These are phyloP conservation scores for Cyrtodaria siliqua DNA, from an alignment of 2,888 invertebrate species.

Conservation along the genomic window DNA sequence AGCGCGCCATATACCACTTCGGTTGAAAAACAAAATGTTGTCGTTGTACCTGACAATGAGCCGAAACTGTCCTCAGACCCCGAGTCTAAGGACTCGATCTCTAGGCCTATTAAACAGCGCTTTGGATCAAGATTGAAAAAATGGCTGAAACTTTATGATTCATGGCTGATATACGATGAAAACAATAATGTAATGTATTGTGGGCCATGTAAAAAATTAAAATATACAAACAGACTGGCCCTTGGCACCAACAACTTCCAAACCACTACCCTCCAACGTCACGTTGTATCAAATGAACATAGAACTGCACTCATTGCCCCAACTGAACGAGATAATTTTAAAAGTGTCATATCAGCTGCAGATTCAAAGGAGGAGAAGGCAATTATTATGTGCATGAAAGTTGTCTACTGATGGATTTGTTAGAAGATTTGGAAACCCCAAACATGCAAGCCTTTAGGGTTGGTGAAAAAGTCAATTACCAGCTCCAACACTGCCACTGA, in stretches of 20 bases:
- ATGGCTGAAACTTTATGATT: no score
- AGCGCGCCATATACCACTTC: no score
- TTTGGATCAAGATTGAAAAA: no score
- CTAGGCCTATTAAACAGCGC: no score
- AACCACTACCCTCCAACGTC: constrained; percentile 15
- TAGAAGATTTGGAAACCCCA: constrained; percentile 23
- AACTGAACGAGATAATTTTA: background rate
- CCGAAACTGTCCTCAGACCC: no score
- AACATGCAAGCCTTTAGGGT: constrained; percentile 17
- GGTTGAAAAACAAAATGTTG: no score
- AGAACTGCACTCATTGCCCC: background rate
- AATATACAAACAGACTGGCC: constrained; percentile 1
- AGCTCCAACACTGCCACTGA: no score
- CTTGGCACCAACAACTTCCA: constrained; percentile 12
- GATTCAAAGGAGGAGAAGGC: constrained; percentile 10
- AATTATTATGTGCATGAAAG: constrained; percentile 7
- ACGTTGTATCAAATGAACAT: constrained; percentile 20
- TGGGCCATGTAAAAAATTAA: background rate
- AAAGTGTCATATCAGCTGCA: background rate
- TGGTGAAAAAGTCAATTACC: constrained; percentile 23
- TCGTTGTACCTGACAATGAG: no score
- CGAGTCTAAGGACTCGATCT: no score
- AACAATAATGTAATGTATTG: constrained; percentile 8
- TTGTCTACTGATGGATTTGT: constrained; percentile 26
- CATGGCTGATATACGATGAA: no score